Evolutionary conservation across 37 sponge, comb jelly and placozoan species (phyloP), one percentile per base, ranked within the genome.

Genomic region (Spongilla lacustris): DNA sequence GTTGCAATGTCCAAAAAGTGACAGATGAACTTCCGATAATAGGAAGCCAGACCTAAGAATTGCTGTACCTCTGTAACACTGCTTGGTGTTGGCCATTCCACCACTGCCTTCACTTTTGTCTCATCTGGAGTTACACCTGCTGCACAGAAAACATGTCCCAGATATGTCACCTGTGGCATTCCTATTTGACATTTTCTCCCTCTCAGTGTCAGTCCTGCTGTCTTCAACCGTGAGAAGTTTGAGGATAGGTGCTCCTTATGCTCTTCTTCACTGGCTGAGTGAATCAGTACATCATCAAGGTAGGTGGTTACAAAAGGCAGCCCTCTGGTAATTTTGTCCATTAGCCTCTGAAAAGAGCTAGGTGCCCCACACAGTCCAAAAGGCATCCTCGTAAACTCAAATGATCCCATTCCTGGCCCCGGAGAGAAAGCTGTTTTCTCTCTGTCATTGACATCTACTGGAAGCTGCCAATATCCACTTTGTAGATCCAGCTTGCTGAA

Each of bases 391-490:
- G 32, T 49, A 46, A 92, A 92, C 50, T 92, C 70, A 74, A 66
- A 92, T 41, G 84, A 75, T 0, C 89, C 89, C 84, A 89, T 82
- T 2, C 90, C 93, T 30, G 89, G 93, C 11, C 86, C 87, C 37
- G 87, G 76, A 69, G 37, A 80, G 66, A 93, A 89, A 36, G 87
- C 90, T 36, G 93, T 88, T 70, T 84, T 87, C 50, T 67, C 84
- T 10, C 24, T 41, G 46, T 92, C 88, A 17, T 79, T 67, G n/a
- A 75, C 50, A 11, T 80, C 58, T 27, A 93, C 73, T 36, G 90
- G 90, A n/a, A 93, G 22, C 71, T 90, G 94, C 84, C 87, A 89
- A 68, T 84, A 89, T 4, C 88, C 94, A 84, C 87, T 87, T 31
- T 90, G 82, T 21, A 91, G 36, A 69, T 93, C 89, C 4, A 89